Evolutionary conservation across 2,113 vertebrate species (phyloP), one percentile per base, ranked within the genome.

Genomic region (Tichodroma muraria): DNA sequence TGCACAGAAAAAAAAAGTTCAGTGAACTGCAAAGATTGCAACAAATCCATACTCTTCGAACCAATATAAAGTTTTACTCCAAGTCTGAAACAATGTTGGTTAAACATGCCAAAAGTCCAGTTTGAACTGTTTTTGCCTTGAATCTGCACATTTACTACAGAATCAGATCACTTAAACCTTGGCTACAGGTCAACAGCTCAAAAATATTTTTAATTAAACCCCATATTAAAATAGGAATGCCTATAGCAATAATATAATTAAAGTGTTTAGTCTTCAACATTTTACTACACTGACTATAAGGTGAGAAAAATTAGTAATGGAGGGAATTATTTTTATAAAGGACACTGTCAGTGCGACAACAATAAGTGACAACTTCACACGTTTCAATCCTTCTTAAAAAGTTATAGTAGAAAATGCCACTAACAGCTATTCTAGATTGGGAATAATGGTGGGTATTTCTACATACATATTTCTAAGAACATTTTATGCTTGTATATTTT

Each of bases 1-100:
- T 97, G 97, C 97, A 98, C 92, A 87, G 96, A 25, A 49, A 64
- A 72, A 60, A 71, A 97, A 95, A 97, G 94, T 85, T 94, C 97
- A 97, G 90, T 97, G 97, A 98, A 97, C 97, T 97, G 97, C 96
- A 97, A 98, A 95, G 85, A 97, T 33, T 95, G 95, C 95, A 97
- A 97, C 95, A 97, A 97, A 98, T 93, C 95, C 70, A 95, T 73
- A 95, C 65, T 79, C 95, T 94, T 80, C 40, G 28, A 93, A 86
- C 35, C 65, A 89, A 80, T 75, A 89, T 64, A 79, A 98, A 98
- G 97, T 98, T 98, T 97, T 95, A 93, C 57, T 95, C 76, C 87
- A 84, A 78, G 68, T 94, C 93, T 83, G 90, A 95, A 97, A 97
- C 75, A 91, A 80, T 73, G 91, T 11, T 56, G 79, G 95, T 95